Conservation (phyloP, 2,113 vertebrate species). For the Python bivittatus region DNA sequence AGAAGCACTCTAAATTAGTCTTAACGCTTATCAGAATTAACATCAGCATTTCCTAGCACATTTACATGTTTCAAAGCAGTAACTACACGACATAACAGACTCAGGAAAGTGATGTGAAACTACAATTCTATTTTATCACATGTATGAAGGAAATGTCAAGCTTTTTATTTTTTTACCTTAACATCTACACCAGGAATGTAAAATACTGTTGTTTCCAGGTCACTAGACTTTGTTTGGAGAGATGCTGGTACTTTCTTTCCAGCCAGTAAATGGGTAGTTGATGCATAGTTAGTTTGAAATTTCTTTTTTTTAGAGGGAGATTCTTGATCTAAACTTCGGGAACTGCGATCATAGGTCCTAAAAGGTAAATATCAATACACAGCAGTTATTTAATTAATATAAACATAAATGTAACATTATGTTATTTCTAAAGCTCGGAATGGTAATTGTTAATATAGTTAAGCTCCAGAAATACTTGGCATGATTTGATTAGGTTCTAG, state of each 20-base stretch:
- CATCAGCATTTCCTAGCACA: background rate
- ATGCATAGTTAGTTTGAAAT: constrained; percentile 87
- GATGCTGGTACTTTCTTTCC: constrained; percentile 94
- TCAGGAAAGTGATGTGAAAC: background rate
- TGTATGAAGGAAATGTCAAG: background rate
- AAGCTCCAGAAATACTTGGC: background rate
- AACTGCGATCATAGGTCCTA: constrained; percentile 92
- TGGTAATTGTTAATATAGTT: background rate
- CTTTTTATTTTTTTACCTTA: constrained; percentile 79
- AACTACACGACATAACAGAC: background rate
- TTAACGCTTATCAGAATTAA: background rate
- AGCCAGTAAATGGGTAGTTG: constrained; percentile 87
- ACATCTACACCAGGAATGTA: constrained; percentile 99
- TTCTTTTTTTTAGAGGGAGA: constrained; percentile 97
- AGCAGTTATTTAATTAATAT: constrained; percentile 5
- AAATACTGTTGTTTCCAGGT: constrained; percentile 95
- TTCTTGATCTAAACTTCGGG: constrained; percentile 92
- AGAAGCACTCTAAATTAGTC: background rate
- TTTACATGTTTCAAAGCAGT: background rate
- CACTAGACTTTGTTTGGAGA: constrained; percentile 91
- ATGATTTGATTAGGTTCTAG: background rate
- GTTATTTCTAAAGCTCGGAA: background rate
- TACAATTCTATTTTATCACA: background rate
- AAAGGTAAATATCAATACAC: background rate
- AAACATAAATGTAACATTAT: background rate